Percentiles rank a stretch among this genome's conserved stretches.
Conservation (phyloP, 2,888 invertebrate species). For the Allygus modestus region DNA sequence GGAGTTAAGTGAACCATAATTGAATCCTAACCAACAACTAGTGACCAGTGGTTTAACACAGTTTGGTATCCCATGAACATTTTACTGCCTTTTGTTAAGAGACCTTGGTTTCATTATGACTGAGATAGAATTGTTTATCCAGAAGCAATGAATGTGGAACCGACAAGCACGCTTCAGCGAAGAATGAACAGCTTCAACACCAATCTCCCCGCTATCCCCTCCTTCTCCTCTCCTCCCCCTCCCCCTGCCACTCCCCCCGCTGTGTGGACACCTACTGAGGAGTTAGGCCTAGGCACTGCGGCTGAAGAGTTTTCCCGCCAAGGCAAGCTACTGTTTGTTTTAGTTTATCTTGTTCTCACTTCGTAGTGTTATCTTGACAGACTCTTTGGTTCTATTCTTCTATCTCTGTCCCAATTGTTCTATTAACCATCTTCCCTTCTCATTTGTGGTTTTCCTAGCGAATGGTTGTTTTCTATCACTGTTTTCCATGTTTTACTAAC, state of each 20-base stretch:
- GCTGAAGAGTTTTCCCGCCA: conserved; percentile 11
- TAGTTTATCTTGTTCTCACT: neutral
- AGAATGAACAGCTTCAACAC: conserved; percentile 47
- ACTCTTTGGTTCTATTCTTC: no score
- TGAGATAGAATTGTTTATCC: conserved; percentile 32
- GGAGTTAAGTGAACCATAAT: no score
- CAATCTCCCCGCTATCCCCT: neutral
- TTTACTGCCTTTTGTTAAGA: no score
- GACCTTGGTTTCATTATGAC: neutral
- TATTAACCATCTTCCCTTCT: neutral
- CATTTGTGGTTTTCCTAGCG: neutral
- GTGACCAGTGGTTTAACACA: no score
- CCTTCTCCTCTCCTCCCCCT: neutral
- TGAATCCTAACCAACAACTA: no score
- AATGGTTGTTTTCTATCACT: neutral
- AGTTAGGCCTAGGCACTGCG: neutral
- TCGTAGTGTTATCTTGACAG: neutral
- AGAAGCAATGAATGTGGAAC: conserved; percentile 40
- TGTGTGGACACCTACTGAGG: neutral
- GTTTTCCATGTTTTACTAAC: neutral
- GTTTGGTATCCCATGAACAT: no score
- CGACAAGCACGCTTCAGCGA: conserved; percentile 40
- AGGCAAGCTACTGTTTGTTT: conserved; percentile 41
- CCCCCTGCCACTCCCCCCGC: conserved; percentile 18
- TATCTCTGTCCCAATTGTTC: neutral